Evolutionary conservation across 2,888 invertebrate species (phyloP).

Genomic region (Schizotus pectinicornis): DNA sequence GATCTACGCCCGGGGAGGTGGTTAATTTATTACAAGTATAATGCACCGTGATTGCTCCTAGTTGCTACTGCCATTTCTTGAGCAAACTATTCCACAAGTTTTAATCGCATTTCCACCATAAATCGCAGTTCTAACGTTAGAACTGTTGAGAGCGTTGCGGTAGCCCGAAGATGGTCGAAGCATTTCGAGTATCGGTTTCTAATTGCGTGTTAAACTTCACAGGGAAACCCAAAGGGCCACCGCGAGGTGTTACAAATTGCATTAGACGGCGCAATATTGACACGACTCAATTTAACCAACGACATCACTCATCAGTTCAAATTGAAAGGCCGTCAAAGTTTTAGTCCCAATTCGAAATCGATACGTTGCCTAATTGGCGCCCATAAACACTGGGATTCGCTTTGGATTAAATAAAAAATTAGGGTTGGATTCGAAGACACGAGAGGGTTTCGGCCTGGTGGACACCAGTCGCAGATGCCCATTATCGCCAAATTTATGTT

Average conservation of each 20-base stretch:
- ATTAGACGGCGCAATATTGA: background rate
- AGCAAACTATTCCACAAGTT: no score
- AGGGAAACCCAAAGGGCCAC: background rate
- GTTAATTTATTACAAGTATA: no score
- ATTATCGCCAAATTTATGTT: conserved; percentile 41
- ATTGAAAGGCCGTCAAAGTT: no score
- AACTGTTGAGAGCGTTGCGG: conserved; percentile 2
- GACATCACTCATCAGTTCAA: no score
- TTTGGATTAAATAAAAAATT: conserved; percentile 22
- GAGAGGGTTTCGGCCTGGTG: conserved; percentile 6
- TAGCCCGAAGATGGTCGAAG: conserved; percentile 2
- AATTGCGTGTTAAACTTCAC: conserved; percentile 1
- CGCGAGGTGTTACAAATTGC: conserved; percentile 7
- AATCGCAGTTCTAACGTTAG: background rate
- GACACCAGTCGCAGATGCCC: conserved; percentile 25
- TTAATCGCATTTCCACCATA: background rate
- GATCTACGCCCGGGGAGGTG: no score
- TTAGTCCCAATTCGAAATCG: background rate
- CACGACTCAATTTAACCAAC: conserved; percentile 3
- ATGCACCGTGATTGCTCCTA: no score
- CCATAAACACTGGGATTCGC: conserved; percentile 23
- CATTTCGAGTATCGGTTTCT: conserved; percentile 4
- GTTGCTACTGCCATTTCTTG: no score
- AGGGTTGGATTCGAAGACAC: conserved; percentile 21
- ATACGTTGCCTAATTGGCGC: conserved; percentile 15